These are phyloP conservation scores for Ochlodes sylvanus DNA, from an alignment of 2,888 invertebrate genomes.

Conservation along the genomic window DNA sequence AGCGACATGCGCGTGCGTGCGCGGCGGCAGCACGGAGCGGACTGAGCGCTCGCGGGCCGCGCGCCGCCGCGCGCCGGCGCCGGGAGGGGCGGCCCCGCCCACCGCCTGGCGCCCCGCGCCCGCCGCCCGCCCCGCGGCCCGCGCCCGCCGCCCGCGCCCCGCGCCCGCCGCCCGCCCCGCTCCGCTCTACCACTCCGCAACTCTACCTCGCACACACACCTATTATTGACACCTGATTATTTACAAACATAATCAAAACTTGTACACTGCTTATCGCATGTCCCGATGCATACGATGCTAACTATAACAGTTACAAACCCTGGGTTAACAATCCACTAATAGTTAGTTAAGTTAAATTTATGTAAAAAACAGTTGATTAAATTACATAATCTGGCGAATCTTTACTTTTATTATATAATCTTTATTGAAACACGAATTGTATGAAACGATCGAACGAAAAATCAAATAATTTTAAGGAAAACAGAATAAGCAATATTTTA, in stretches of 20 bases:
- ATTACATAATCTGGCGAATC: too few relatives aligned
- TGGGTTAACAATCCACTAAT: too few relatives aligned
- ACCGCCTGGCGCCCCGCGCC: constrained; percentile 52
- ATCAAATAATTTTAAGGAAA: too few relatives aligned
- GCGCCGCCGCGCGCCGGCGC: constrained; percentile 71
- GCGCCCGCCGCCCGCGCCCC: constrained; percentile 33
- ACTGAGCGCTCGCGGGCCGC: constrained; percentile 68
- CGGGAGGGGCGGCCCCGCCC: constrained; percentile 73
- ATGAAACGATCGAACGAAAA: too few relatives aligned
- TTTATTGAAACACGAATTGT: too few relatives aligned
- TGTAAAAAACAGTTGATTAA: too few relatives aligned
- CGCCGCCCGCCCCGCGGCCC: constrained; percentile 46
- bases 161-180: constrained; percentile 37
- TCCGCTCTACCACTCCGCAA: constrained; percentile 37
- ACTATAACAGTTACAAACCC: too few relatives aligned
- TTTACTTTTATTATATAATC: too few relatives aligned
- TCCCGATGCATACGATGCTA: not conserved
- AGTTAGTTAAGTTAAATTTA: too few relatives aligned
- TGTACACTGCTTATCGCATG: constrained; percentile 28
- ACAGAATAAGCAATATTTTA: too few relatives aligned
- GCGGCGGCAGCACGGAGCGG: constrained; percentile 82
- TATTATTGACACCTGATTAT: constrained; percentile 49
- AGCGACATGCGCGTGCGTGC: constrained; percentile 87
- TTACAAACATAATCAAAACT: constrained; percentile 49
- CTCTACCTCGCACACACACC: constrained; percentile 41